Percentiles rank a stretch among this genome's conserved stretches.
phyloP scores from a whole-genome alignment of 2,888 invertebrate species.

The Mesochorus sp. region DNA sequence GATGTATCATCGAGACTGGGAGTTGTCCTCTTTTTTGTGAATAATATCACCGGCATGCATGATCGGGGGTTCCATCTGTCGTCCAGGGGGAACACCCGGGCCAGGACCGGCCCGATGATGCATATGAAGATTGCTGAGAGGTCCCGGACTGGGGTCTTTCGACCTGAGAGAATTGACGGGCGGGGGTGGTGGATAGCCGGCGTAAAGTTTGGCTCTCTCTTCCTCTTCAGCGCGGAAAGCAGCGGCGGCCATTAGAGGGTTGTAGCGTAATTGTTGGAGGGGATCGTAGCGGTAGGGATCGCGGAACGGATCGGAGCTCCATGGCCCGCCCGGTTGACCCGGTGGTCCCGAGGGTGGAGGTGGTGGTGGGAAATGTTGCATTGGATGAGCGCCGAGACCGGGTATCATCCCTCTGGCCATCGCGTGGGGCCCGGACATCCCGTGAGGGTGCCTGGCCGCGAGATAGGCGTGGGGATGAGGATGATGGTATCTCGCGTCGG shows the following conservation, averaged over 20 bases:
- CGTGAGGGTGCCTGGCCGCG: conserved; percentile 81
- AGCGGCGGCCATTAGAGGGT: conserved; percentile 91
- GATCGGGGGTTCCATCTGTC: conserved; percentile 75
- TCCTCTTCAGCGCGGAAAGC: conserved; percentile 88
- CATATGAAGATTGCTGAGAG: conserved; percentile 83
- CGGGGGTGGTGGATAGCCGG: conserved; percentile 81
- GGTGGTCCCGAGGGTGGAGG: conserved; percentile 81
- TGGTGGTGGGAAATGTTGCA: conserved; percentile 82
- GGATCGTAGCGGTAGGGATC: conserved; percentile 87
- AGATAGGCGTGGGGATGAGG: conserved; percentile 83
- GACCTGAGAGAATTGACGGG: conserved; percentile 82
- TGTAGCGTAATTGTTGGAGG: conserved; percentile 87
- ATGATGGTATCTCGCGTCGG: conserved; percentile 84
- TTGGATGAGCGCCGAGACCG: conserved; percentile 82
- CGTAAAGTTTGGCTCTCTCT: conserved; percentile 88
- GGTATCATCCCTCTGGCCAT: conserved; percentile 84
- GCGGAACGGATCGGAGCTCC: conserved; percentile 87
- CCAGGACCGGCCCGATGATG: conserved; percentile 83
- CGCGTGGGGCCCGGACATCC: conserved; percentile 83
- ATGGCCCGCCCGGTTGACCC: conserved; percentile 84
- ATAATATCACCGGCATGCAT: conserved; percentile 79
- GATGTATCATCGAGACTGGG: conserved; percentile 84
- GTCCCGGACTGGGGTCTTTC: conserved; percentile 83
- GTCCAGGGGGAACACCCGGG: conserved; percentile 81
- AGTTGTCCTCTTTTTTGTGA: conserved; percentile 85